phyloP scores from a whole-genome alignment of 2,797 vertebrate genomes.

The Glossophaga mutica region DNA sequence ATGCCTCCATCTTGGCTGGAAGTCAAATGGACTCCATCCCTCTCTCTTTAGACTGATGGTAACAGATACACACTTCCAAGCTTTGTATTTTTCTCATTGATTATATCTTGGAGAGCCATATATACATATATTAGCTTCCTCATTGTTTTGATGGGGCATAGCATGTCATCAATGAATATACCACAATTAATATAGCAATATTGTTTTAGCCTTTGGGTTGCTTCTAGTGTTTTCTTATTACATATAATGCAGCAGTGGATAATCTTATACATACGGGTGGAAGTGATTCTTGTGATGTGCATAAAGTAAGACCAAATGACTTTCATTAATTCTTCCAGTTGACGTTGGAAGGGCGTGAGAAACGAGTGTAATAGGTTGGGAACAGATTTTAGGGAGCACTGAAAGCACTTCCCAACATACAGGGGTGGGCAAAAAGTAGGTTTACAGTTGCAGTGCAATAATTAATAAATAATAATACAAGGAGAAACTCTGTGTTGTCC shows the following conservation, averaged over 20 bases:
- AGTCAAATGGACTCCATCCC: too few relatives aligned
- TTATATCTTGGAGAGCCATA: not conserved
- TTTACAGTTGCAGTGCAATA: not conserved
- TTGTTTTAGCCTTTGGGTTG: not conserved
- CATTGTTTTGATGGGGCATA: not conserved
- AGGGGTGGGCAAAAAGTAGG: not conserved
- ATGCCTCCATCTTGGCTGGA: too few relatives aligned
- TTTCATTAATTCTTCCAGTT: not conserved
- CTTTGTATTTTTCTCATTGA: not conserved
- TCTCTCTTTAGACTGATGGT: not conserved
- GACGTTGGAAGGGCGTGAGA: not conserved
- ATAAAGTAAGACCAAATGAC: not conserved
- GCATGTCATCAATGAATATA: not conserved
- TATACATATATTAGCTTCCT: not conserved
- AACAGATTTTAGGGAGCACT: not conserved
- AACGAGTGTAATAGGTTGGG: not conserved
- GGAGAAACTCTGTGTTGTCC: not conserved
- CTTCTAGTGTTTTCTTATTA: not conserved
- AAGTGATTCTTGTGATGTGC: not conserved
- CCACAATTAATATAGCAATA: not conserved
- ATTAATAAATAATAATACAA: not conserved
- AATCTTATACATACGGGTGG: not conserved
- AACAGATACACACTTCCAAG: not conserved
- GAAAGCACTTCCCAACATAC: not conserved
- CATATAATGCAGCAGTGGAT: not conserved